Conservation (phyloP, 2,113 vertebrate genomes). For the rat (Rattus norvegicus) region DNA sequence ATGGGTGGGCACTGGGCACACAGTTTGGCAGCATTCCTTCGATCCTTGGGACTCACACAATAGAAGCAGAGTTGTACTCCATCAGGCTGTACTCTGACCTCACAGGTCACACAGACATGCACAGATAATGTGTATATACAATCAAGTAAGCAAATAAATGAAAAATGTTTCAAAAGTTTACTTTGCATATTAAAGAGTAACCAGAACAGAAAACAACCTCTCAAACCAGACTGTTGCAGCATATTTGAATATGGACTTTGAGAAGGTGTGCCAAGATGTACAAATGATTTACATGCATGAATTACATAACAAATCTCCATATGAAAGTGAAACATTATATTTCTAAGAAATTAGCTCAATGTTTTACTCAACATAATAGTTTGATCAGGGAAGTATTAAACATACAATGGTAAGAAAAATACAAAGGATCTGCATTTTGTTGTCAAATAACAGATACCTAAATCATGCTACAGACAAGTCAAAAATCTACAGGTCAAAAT, state of each 20-base stretch:
- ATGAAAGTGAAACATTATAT: background rate
- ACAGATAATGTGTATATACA: background rate
- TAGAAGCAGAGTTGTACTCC: background rate
- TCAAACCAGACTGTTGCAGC: background rate
- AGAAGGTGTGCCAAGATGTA: background rate
- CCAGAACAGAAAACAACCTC: background rate
- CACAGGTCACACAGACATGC: background rate
- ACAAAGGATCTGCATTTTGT: constrained; percentile 67
- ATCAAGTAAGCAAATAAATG: background rate
- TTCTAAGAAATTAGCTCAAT: background rate
- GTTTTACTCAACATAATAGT: constrained; percentile 51
- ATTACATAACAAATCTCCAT: background rate
- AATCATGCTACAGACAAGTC: constrained; percentile 62
- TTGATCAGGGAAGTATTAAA: constrained; percentile 24
- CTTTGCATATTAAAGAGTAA: background rate
- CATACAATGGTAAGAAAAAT: constrained; percentile 15
- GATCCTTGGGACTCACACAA: background rate
- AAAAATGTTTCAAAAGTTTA: background rate
- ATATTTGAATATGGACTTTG: background rate
- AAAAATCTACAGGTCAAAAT: constrained; percentile 64
- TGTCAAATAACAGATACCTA: constrained; percentile 71
- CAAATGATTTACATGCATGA: background rate
- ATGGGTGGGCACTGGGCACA: background rate
- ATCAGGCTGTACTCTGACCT: background rate
- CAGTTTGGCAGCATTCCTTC: background rate